A percentile compares a stretch with the other conserved stretches of the same genome.
These are phyloP conservation scores for Peromyscus maniculatus DNA, from an alignment of 2,113 vertebrate genomes.

Conservation along the genomic window DNA sequence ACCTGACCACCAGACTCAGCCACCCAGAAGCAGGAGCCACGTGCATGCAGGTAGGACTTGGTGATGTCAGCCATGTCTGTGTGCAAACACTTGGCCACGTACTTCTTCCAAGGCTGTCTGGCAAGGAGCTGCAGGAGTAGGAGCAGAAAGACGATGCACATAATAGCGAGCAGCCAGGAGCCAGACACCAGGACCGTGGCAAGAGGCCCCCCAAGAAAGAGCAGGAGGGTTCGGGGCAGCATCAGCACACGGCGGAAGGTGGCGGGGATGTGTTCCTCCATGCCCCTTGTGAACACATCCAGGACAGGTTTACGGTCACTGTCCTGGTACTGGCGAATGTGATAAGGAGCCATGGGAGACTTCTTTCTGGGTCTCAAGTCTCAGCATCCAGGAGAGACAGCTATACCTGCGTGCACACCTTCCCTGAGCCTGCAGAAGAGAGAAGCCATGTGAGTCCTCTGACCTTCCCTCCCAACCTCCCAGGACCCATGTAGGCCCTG, in stretches of 20 bases:
- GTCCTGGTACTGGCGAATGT: not conserved
- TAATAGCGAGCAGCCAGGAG: not conserved
- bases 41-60: not conserved
- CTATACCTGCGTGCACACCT: not conserved
- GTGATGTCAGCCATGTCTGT: constrained; percentile 1
- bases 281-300: not conserved
- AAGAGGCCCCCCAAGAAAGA: not conserved
- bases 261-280: not conserved
- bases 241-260: not conserved
- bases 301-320: not conserved
- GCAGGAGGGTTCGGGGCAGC: not conserved
- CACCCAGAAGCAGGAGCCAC: not conserved
- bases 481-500: too few relatives aligned
- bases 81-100: not conserved
- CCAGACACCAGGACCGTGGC: not conserved
- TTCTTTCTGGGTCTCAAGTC: not conserved
- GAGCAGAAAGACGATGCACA: not conserved
- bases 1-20: not conserved
- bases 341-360: not conserved
- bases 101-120: not conserved
- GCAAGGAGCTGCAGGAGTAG: not conserved
- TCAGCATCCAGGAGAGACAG: not conserved
- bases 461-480: not conserved
- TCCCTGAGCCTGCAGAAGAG: not conserved
- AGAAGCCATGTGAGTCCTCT: not conserved